Conservation (phyloP, 2,888 invertebrate species). For the Crepidodera aurea region DNA sequence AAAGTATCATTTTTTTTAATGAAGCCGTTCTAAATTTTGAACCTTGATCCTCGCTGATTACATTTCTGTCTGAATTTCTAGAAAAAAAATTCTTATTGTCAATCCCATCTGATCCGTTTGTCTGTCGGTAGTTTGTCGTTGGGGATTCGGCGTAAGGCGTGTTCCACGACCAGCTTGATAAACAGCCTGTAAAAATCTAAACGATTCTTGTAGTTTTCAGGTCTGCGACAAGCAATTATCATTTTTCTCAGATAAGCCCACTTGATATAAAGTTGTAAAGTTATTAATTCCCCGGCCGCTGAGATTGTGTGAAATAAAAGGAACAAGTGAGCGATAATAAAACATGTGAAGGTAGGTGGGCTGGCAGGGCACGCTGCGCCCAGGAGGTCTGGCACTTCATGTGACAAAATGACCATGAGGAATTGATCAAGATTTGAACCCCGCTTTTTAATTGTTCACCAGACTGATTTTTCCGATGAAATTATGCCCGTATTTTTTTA, state of each 20-base stretch:
- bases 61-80: too few relatives aligned
- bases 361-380: constrained; percentile 56
- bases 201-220: constrained; percentile 36
- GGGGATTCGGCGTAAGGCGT: constrained; percentile 15
- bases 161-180: constrained; percentile 22
- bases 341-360: constrained; percentile 60
- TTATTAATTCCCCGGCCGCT: constrained; percentile 56
- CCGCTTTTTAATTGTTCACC: constrained; percentile 60
- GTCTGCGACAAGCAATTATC: constrained; percentile 35
- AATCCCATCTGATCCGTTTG: constrained; percentile 13
- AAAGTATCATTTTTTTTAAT: too few relatives aligned
- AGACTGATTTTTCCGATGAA: constrained; percentile 49
- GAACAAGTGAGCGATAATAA: constrained; percentile 56
- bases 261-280: constrained; percentile 57
- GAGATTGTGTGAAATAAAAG: constrained; percentile 57
- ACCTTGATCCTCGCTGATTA: too few relatives aligned
- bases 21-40: too few relatives aligned
- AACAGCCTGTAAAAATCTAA: constrained; percentile 34
- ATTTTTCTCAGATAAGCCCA: constrained; percentile 39
- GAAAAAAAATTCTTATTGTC: too few relatives aligned
- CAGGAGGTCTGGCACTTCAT: constrained; percentile 61
- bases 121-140: constrained; percentile 18
- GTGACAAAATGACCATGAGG: constrained; percentile 61
- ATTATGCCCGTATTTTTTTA: constrained; percentile 51
- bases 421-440: constrained; percentile 61